Evolutionary conservation across 2,888 invertebrate genomes (phyloP), one percentile per base, ranked within the genome.

Genomic region (Frankliniella intonsa): DNA sequence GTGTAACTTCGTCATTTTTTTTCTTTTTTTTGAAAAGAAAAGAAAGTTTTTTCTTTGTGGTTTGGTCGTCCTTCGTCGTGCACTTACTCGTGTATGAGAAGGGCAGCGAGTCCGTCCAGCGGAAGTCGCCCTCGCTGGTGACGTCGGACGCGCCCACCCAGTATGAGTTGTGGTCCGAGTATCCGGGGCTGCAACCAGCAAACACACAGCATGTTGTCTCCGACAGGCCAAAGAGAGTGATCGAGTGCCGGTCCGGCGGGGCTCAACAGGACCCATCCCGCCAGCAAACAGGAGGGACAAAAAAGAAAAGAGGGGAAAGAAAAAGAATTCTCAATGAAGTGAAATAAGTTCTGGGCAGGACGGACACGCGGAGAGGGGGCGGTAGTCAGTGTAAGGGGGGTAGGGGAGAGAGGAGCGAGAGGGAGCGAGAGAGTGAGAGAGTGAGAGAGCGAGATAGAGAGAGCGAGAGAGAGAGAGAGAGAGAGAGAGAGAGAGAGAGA

Each of bases 141-240:
- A 91, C 90, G 86, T 95, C 95, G 0, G 94, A 93, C 0, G 94
- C 95, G 51, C 95, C 95, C 80, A 95, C 92, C 95, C 95, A 95
- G 88, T 93, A 94, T 17, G 93, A 92, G 86, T 92, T 92, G 84
- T 92, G 90, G 82, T 93, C 92, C 50, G 90, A 90, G 84, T 92
- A 92, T 5, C 92, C 92, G 22, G 93, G 93, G 85, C 94, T 93
- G 90, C n/a, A 88, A 88, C 84, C 86, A 84, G 85, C 85, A 5
- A 38, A 83, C 19, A 49, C 49, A 55, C 7, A 49, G 38, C 50
- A 81, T 62, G n/a, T 38, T 38, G 38, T 38, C 38, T 38, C 38
- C 38, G 38, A 38, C 38, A 38, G 38, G 38, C 38, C 38, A 38
- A 38, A 38, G 3, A 38, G 38, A 38, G 38, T 38, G 38, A 38